phyloP scores from a whole-genome alignment of 1,140 invertebrate genomes.

The Conus betulinus region DNA sequence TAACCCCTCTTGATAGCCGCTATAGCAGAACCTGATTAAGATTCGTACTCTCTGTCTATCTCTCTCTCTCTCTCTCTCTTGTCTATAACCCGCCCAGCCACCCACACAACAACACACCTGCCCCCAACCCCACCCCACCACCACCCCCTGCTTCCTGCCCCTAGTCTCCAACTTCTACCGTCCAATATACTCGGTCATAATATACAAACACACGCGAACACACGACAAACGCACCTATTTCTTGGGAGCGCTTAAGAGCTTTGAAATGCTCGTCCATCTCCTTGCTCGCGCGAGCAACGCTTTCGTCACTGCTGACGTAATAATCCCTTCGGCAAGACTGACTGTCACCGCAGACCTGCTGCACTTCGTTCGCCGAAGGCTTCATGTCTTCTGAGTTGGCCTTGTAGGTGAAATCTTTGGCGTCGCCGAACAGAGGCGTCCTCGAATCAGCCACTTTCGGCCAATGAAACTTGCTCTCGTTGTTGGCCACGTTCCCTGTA shows the following conservation, averaged over 20 bases:
- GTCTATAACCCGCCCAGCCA: no score
- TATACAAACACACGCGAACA: background rate
- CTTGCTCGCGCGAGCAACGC: constrained; percentile 20
- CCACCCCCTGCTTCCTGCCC: no score
- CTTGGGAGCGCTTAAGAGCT: constrained; percentile 7
- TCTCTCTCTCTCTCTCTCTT: no score
- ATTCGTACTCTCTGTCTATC: no score
- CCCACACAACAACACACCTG: no score
- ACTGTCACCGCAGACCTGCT: background rate
- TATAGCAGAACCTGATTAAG: no score
- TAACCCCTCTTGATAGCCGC: no score
- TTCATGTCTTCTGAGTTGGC: background rate
- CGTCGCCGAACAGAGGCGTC: background rate
- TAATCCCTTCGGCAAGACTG: constrained; percentile 32
- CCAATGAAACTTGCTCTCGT: constrained; percentile 30
- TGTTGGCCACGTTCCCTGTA: constrained; percentile 23
- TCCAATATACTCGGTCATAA: no score
- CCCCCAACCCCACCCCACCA: no score
- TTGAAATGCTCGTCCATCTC: background rate
- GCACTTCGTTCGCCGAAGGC: background rate
- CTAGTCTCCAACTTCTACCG: background rate
- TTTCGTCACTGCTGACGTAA: constrained; percentile 22
- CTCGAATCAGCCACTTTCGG: background rate
- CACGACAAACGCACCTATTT: constrained; percentile 18
- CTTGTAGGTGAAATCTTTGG: background rate